Evolutionary conservation across 2,888 invertebrate species (phyloP), one percentile per base, ranked within the genome.

Genomic region (Drosophila eohydei): DNA sequence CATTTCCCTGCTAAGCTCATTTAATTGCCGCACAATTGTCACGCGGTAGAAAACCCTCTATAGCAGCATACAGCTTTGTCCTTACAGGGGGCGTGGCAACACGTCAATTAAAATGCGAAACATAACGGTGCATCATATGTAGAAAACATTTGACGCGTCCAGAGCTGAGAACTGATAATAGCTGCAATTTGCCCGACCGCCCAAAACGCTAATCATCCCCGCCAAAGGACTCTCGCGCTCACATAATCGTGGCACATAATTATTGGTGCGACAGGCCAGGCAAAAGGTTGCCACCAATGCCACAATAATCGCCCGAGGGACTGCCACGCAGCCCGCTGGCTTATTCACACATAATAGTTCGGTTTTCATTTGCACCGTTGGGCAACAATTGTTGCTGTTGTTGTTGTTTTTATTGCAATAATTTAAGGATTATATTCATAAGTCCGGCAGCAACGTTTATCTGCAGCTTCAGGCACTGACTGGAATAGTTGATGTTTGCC

Each of bases 361-460:
- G 57, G 76, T 64, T 72, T 80, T 80, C 75, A 81, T 78, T 71
- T 81, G 77, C 78, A 44, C 54, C 75, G 71, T 76, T 83, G 76
- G 63, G 68, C 68, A 60, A 50, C 67, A 41, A 60, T 71, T 73
- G 70, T 71, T 80, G 80, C 80, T 16, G 21, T 21, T 51, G 63
- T 26, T 51, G 63, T 72, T 74, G 74, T 70, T 88, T 78, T 83
- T 83, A 70, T 75, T 84, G 84, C 76, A 78, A 88, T 88, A 87
- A 87, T 87, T 88, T 87, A 80, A 75, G 89, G 86, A 87, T 87
- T 87, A 87, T 84, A 82, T 84, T 81, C 89, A 83, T 88, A 89
- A 87, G 85, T 83, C 87, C 83, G 46, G 73, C 77, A 74, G 52
- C 52, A 64, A 70, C 69, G 80, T 71, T 85, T 82, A 88, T 85